phyloP scores from a whole-genome alignment of 2,888 invertebrate species.

The Hybos culiciformis region DNA sequence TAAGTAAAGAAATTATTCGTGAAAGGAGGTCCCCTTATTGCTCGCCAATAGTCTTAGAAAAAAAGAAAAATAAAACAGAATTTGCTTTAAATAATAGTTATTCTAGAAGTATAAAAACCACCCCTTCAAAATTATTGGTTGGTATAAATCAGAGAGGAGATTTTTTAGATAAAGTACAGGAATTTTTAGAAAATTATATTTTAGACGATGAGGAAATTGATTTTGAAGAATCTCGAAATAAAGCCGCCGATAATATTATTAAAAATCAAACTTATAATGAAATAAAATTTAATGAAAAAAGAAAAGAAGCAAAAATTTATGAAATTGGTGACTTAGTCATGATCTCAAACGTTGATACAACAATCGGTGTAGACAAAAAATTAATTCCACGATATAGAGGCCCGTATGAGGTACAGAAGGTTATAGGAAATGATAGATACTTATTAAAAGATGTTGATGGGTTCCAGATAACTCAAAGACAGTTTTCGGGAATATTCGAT shows the following conservation, averaged over 20 bases:
- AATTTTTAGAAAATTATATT: not conserved
- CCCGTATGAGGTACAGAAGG: constrained; percentile 13
- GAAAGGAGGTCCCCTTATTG: too few relatives aligned
- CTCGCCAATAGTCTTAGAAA: too few relatives aligned
- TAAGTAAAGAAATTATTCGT: too few relatives aligned
- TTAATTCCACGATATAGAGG: constrained; percentile 15
- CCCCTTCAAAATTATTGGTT: not conserved
- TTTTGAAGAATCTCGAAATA: not conserved
- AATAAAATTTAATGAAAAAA: not conserved
- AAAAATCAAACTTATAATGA: not conserved
- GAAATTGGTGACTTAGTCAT: not conserved
- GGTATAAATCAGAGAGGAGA: not conserved
- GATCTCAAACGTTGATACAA: too few relatives aligned
- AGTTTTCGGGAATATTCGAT: constrained; percentile 4
- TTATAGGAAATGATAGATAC: constrained; percentile 13
- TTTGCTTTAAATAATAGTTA: constrained; percentile 7
- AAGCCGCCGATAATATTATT: not conserved
- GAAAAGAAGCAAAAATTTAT: not conserved
- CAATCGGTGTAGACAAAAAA: too few relatives aligned
- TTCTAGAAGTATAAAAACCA: constrained; percentile 3
- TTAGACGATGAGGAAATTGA: not conserved
- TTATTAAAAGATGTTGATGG: constrained; percentile 6
- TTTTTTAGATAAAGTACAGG: not conserved
- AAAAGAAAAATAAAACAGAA: not conserved
- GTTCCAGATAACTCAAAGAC: constrained; percentile 14